Conservation (phyloP, 2,113 vertebrate genomes). For the Zosterops lateralis region DNA sequence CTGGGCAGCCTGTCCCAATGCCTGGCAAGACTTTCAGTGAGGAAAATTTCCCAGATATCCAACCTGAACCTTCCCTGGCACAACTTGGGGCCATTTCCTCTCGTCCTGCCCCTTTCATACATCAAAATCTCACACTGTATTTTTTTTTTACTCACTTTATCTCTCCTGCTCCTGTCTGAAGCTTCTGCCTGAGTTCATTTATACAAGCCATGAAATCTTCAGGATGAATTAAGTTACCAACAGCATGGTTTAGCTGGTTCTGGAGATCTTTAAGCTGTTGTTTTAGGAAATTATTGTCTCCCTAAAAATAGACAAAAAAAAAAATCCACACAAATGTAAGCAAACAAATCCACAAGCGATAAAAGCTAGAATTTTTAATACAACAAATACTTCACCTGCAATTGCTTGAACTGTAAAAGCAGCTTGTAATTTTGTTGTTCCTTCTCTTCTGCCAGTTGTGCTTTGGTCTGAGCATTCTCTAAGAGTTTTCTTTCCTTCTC, state of each 20-base stretch:
- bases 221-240: slow-evolving; percentile 70
- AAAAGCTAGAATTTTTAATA: not conserved
- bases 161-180: slow-evolving; percentile 70
- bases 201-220: slow-evolving; percentile 70
- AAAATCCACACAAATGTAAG: not conserved
- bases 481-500: slow-evolving; percentile 77
- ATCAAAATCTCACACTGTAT: not conserved
- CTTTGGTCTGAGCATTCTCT: slow-evolving; percentile 72
- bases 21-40: not conserved
- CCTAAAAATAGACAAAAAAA: slow-evolving; percentile 16
- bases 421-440: slow-evolving; percentile 75
- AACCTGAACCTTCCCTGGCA: not conserved
- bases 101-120: not conserved
- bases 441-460: slow-evolving; percentile 73
- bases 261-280: slow-evolving; percentile 76
- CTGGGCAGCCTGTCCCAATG: not conserved
- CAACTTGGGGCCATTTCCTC: not conserved
- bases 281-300: slow-evolving; percentile 75
- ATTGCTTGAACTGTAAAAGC: slow-evolving; percentile 66
- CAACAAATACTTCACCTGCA: slow-evolving; percentile 73
- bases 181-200: slow-evolving; percentile 70
- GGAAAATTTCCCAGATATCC: not conserved
- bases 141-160: slow-evolving; percentile 68
- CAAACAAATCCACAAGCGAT: not conserved
- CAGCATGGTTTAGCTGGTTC: slow-evolving; percentile 68